Percentiles rank a stretch among this genome's conserved stretches.
Evolutionary conservation across 2,113 vertebrate genomes (phyloP).

Genomic region (Sciurus niger): DNA sequence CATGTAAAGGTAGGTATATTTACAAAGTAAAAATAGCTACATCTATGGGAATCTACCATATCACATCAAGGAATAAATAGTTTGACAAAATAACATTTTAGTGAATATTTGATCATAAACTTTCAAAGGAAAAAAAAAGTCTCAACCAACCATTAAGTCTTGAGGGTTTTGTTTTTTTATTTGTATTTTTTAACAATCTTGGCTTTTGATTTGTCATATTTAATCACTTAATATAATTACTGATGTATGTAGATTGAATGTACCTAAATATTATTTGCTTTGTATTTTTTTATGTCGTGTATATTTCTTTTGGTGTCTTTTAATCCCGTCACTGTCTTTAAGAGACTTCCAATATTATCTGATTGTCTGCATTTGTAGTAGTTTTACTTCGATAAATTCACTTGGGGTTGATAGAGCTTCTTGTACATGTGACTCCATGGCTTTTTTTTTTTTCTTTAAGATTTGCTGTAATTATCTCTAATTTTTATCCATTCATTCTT

Average conservation of each 20-base stretch:
- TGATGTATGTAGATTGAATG: background rate
- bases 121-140: constrained; percentile 36
- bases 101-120: constrained; percentile 68
- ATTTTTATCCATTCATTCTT: background rate
- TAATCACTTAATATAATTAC: background rate
- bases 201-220: background rate
- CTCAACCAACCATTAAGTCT: background rate
- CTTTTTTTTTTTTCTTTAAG: too few relatives aligned
- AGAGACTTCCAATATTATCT: background rate
- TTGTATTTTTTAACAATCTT: background rate
- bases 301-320: background rate
- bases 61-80: constrained; percentile 89
- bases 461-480: too few relatives aligned
- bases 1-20: constrained; percentile 91
- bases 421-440: too few relatives aligned
- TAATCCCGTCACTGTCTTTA: background rate
- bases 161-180: background rate
- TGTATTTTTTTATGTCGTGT: background rate
- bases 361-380: background rate
- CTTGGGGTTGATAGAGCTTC: too few relatives aligned
- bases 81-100: constrained; percentile 82
- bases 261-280: background rate
- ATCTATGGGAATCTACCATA: constrained; percentile 87
- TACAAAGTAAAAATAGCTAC: constrained; percentile 91
- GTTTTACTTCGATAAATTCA: background rate